Conservation (phyloP, 2,888 invertebrate species). For the Melanchra persicariae region DNA sequence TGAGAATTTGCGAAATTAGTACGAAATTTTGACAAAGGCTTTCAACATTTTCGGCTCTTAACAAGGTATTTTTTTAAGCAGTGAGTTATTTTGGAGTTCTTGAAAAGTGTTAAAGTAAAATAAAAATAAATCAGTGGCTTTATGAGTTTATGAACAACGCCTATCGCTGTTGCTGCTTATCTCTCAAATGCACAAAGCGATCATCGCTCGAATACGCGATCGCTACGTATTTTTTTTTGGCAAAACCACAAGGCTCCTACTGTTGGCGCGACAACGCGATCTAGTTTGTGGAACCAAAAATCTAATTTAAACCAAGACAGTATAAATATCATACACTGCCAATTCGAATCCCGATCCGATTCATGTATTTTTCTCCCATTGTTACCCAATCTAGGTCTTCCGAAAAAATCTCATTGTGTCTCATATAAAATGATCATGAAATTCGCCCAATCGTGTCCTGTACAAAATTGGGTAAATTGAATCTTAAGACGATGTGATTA, state of each 20-base stretch:
- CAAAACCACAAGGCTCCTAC: too few relatives aligned
- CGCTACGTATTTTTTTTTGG: too few relatives aligned
- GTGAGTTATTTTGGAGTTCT: not conserved
- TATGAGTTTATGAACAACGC: too few relatives aligned
- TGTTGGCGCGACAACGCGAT: too few relatives aligned
- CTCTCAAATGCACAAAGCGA: too few relatives aligned
- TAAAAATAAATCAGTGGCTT: not conserved
- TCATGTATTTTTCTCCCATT: conserved; percentile 13
- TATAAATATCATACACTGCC: not conserved
- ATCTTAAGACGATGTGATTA: conserved; percentile 74
- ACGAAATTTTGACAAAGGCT: not conserved
- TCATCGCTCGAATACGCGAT: too few relatives aligned
- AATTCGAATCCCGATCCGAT: conserved; percentile 3
- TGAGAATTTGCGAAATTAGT: not conserved
- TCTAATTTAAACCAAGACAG: too few relatives aligned
- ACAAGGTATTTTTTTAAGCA: not conserved
- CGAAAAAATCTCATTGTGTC: conserved; percentile 26
- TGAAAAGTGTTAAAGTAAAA: too few relatives aligned
- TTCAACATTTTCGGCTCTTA: not conserved
- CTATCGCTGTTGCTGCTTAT: too few relatives aligned
- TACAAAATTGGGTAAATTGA: conserved; percentile 73
- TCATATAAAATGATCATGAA: conserved; percentile 57
- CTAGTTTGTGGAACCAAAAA: too few relatives aligned
- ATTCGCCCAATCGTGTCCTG: conserved; percentile 63
- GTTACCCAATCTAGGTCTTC: conserved; percentile 13